phyloP scores from a whole-genome alignment of 2,113 vertebrate species.

The Bubo blakistoni region DNA sequence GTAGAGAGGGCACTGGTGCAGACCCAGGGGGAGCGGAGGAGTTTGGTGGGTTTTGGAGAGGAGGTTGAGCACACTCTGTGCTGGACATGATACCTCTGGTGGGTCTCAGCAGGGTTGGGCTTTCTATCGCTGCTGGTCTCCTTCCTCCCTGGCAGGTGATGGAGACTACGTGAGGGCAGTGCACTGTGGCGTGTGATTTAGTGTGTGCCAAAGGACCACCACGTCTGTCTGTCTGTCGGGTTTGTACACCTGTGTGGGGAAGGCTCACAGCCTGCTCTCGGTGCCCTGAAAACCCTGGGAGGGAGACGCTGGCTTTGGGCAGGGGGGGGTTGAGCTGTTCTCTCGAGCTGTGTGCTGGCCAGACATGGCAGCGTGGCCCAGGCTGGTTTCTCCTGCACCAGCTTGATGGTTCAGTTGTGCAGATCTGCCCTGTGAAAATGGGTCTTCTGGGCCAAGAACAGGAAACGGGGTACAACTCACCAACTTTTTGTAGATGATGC shows the following conservation, averaged over 20 bases:
- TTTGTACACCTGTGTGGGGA: too few relatives aligned
- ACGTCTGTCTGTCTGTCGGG: not conserved
- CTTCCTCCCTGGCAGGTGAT: not conserved
- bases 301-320: not conserved
- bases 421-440: rapidly evolving
- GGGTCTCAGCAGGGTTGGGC: too few relatives aligned
- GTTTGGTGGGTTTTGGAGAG: not conserved
- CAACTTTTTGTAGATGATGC: too few relatives aligned
- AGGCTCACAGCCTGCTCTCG: not conserved
- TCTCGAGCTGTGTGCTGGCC: not conserved
- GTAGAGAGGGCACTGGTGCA: not conserved
- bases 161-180: not conserved
- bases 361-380: not conserved
- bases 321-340: not conserved
- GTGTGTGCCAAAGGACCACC: rapidly evolving
- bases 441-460: too few relatives aligned
- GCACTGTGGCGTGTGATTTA: not conserved
- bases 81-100: rapidly evolving
- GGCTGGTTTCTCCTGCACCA: not conserved
- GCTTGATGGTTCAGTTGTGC: not conserved
- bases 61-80: not conserved
- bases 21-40: too few relatives aligned
- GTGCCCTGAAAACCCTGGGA: not conserved
- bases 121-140: rapidly evolving
- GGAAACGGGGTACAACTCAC: rapidly evolving